Evolutionary conservation across 2,888 invertebrate genomes (phyloP).

Genomic region (Phorcus lineatus): DNA sequence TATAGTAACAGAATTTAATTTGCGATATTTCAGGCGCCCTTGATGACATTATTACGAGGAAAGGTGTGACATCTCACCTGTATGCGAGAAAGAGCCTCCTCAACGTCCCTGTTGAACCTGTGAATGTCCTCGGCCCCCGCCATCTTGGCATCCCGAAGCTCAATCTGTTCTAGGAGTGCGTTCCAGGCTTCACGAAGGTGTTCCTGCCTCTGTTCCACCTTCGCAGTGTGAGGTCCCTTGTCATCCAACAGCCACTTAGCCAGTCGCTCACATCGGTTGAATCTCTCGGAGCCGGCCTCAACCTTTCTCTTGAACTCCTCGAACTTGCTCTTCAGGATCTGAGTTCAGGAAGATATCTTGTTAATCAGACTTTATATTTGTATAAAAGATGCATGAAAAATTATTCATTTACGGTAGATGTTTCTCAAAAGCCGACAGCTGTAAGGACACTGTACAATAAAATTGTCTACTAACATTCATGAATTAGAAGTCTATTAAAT

Average conservation of each 20-base stretch:
- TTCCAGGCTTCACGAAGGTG: conserved; percentile 87
- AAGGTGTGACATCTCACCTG: conserved; percentile 75
- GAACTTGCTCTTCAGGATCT: conserved; percentile 88
- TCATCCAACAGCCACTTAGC: conserved; percentile 81
- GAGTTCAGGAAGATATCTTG: too few species aligned
- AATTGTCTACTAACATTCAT: too few species aligned
- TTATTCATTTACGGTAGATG: too few species aligned
- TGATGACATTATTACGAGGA: too few species aligned
- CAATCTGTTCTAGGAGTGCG: conserved; percentile 89
- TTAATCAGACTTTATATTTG: neutral
- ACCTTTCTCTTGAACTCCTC: conserved; percentile 91
- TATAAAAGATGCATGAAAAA: neutral
- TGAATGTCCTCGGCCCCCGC: conserved; percentile 97
- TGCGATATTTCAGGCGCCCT: too few species aligned
- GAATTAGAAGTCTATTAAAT: too few species aligned
- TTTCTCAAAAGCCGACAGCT: too few species aligned
- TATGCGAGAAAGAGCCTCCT: conserved; percentile 91
- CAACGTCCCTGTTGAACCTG: conserved; percentile 96
- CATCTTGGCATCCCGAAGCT: conserved; percentile 89
- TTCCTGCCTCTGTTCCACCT: conserved; percentile 89
- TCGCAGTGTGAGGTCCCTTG: conserved; percentile 88
- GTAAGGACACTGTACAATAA: too few species aligned
- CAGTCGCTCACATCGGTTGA: conserved; percentile 79
- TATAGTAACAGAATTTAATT: too few species aligned
- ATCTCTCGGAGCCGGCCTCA: conserved; percentile 89